Evolutionary conservation across 1,140 invertebrate genomes (phyloP).

Genomic region (Drosophila yakuba): DNA sequence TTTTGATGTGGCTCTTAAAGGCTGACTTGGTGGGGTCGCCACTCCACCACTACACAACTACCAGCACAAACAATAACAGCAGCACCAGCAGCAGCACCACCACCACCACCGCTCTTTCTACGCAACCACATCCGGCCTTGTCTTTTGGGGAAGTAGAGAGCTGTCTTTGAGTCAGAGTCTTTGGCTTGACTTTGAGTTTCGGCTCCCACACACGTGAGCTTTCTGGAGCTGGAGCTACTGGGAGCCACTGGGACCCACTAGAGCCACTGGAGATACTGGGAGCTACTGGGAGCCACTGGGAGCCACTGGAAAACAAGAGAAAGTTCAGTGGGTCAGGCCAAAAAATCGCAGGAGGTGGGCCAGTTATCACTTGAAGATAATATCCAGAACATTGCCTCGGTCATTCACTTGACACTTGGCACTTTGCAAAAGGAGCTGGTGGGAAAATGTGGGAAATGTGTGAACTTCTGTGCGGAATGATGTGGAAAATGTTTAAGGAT

Average conservation of each 20-base stretch:
- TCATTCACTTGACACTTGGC: slow-evolving; percentile 22
- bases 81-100: neutral
- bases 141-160: slow-evolving; percentile 12
- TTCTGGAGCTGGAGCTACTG: neutral
- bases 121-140: slow-evolving; percentile 74
- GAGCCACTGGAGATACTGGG: no score
- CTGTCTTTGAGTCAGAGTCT: slow-evolving; percentile 3
- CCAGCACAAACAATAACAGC: neutral
- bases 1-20: slow-evolving; percentile 9
- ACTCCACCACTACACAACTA: neutral
- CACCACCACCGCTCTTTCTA: slow-evolving; percentile 39
- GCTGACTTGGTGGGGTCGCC: slow-evolving; percentile 19
- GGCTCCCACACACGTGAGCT: slow-evolving; percentile 25
- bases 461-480: slow-evolving; percentile 7
- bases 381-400: slow-evolving; percentile 4
- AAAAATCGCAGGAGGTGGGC: slow-evolving; percentile 5
- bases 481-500: neutral
- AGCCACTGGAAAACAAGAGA: neutral
- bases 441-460: slow-evolving; percentile 7
- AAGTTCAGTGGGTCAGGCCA: slow-evolving; percentile 28
- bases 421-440: slow-evolving; percentile 14
- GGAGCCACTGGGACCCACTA: no score
- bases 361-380: slow-evolving; percentile 26
- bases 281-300: no score
- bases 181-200: slow-evolving; percentile 7